A percentile compares a stretch with the other conserved stretches of the same genome.
These are phyloP conservation scores for Amphipoea lucens DNA, from an alignment of 2,888 invertebrate species.

Conservation along the genomic window DNA sequence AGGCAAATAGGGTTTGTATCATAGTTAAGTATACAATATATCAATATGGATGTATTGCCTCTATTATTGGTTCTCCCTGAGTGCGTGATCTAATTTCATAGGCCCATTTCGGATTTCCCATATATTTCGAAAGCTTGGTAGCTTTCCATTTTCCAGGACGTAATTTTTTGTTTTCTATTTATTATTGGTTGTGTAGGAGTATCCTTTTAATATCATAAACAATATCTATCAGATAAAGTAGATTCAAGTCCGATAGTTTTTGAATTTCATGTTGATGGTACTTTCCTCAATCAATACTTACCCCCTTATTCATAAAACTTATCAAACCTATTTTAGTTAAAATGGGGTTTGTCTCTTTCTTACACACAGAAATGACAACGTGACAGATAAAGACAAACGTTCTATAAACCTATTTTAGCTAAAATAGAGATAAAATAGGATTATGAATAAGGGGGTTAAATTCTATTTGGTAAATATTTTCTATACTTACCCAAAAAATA, in stretches of 20 bases:
- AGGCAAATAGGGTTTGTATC: neutral
- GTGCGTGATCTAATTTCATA: conserved; percentile 19
- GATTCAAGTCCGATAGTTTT: neutral
- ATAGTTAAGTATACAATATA: neutral
- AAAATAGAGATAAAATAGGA: no score
- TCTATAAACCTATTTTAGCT: no score
- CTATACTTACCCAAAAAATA: neutral
- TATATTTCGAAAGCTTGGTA: neutral
- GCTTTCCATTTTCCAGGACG: neutral
- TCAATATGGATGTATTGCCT: neutral
- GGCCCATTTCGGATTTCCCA: neutral
- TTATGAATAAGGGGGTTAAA: no score
- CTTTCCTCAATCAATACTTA: neutral
- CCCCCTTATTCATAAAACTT: no score
- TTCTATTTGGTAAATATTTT: neutral
- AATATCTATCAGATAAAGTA: neutral
- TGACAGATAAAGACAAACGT: no score
- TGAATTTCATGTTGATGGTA: neutral
- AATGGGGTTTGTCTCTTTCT: no score
- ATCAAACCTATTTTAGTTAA: no score
- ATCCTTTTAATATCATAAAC: neutral
- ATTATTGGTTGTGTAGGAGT: neutral
- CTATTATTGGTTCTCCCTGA: neutral
- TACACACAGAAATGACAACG: no score
- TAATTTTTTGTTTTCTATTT: neutral